A percentile compares a stretch with the other conserved stretches of the same genome.
Evolutionary conservation across 1,140 invertebrate genomes (phyloP).

Genomic region (Lycorma delicatula): DNA sequence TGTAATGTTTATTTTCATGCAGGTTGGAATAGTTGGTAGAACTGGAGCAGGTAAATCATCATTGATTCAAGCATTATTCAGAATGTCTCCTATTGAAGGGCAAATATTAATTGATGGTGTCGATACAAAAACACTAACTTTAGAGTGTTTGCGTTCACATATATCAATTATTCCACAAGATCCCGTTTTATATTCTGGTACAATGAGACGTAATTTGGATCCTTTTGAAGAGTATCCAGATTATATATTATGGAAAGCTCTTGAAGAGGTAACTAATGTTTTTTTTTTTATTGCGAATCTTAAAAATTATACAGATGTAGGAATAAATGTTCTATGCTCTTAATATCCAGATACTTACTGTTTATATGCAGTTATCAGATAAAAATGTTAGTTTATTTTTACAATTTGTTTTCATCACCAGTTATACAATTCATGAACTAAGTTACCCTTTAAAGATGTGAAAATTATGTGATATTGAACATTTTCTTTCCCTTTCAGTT

Average conservation of each 20-base stretch:
- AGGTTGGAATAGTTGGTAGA: constrained; percentile 44
- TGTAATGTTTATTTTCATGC: no score
- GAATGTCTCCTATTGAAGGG: constrained; percentile 52
- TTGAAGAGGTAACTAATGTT: constrained; percentile 48
- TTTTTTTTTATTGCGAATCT: no score
- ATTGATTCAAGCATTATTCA: constrained; percentile 70
- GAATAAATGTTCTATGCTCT: no score
- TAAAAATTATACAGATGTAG: no score
- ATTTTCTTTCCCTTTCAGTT: no score
- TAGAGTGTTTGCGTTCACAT: constrained; percentile 59
- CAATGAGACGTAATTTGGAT: constrained; percentile 72
- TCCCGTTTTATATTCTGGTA: constrained; percentile 65
- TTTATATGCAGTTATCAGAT: no score
- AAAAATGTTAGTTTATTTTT: no score
- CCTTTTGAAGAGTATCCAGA: constrained; percentile 49
- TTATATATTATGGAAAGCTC: constrained; percentile 45
- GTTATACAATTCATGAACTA: no score
- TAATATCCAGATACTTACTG: no score
- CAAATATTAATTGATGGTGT: constrained; percentile 56
- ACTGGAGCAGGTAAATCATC: constrained; percentile 93
- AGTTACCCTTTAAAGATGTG: no score
- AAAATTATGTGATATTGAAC: no score
- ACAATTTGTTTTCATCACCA: no score
- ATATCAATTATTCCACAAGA: constrained; percentile 78
- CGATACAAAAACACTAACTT: constrained; percentile 50